Evolutionary conservation across 2,797 vertebrate genomes (phyloP).

Genomic region (Argyrosomus regius): DNA sequence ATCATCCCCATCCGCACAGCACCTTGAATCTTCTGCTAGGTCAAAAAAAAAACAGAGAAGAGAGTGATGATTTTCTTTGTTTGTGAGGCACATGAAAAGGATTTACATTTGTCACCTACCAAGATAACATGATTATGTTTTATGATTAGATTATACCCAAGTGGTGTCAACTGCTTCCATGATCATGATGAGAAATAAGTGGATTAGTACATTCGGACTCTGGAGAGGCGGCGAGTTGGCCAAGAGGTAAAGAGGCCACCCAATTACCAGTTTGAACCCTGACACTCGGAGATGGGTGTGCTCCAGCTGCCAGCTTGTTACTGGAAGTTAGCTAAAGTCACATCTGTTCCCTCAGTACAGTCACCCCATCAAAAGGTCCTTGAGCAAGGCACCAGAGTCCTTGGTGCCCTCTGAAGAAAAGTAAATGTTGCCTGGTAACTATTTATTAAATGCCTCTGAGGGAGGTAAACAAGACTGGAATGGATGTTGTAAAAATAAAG

Average conservation of each 20-base stretch:
- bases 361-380: conserved; percentile 38
- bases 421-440: conserved; percentile 45
- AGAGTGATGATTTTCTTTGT: conserved; percentile 60
- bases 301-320: conserved; percentile 54
- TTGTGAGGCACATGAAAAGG: conserved; percentile 40
- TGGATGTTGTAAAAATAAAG: conserved; percentile 6
- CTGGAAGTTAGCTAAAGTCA: conserved; percentile 56
- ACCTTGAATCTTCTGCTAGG: conserved; percentile 59
- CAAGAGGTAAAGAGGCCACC: conserved; percentile 52
- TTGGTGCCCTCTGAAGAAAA: conserved; percentile 23
- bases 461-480: conserved; percentile 17
- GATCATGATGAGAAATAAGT: conserved; percentile 53
- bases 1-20: conserved; percentile 63
- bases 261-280: conserved; percentile 66
- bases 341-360: conserved; percentile 31
- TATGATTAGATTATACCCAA: conserved; percentile 62
- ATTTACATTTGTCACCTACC: conserved; percentile 68
- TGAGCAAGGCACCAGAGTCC: conserved; percentile 46
- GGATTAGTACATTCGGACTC: conserved; percentile 46
- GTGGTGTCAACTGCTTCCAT: conserved; percentile 49
- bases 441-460: background rate
- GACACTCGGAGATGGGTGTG: conserved; percentile 35
- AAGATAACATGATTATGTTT: conserved; percentile 62
- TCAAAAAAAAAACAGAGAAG: conserved; percentile 54
- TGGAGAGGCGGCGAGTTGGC: conserved; percentile 47